Base-by-base conservation (phyloP, 2,113 vertebrate species). In the Ranitomeya imitator region DNA sequence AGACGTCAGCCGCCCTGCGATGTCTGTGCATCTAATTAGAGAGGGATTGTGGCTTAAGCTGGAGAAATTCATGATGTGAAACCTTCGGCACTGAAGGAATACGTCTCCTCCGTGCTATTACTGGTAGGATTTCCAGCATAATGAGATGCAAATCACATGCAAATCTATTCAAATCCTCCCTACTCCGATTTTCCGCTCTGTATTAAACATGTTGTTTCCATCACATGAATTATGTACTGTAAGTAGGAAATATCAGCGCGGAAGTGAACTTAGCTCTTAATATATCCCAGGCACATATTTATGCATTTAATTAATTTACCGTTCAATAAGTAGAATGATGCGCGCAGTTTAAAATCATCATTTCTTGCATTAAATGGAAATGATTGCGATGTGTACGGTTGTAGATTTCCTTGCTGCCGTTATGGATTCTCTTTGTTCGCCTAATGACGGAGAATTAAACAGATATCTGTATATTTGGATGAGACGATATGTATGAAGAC, bases 181-280 rank as follows among this genome's bases (percentile, higher is more conserved):
- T 83, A 67, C 81, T 83, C 61, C 23, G 37, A 83, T 83, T 67
- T 83, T 83, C 81, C 59, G 81, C 81, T 67, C 61, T 23, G 61
- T 69, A 83, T 83, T 83, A 83, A 83, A 83, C 81, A 83, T 83
- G 81, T 83, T 83, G 61, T 54, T 83, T 83, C 61, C 45, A 69
- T 83, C 81, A 69, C 81, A 67, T 83, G 69, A 83, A 83, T 83
- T 51, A 83, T 83, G 81, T 67, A 83, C 61, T 83, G 61, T 51
- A 83, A 83, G 61, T 69, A 83, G 61, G 81, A 83, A 69, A 63
- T 83, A 69, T 83, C 45, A 23, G 81, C 61, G 52, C 45, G 15
- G 63, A 83, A 16, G 37, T 69, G 81, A 21, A 11, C 61, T 54
- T 10, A 9, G 26, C 2, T 83, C 37, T 21, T 69, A 54, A 67